Evolutionary conservation across 2,797 vertebrate species (phyloP), one percentile per base, ranked within the genome.

Genomic region (Momotus momota): DNA sequence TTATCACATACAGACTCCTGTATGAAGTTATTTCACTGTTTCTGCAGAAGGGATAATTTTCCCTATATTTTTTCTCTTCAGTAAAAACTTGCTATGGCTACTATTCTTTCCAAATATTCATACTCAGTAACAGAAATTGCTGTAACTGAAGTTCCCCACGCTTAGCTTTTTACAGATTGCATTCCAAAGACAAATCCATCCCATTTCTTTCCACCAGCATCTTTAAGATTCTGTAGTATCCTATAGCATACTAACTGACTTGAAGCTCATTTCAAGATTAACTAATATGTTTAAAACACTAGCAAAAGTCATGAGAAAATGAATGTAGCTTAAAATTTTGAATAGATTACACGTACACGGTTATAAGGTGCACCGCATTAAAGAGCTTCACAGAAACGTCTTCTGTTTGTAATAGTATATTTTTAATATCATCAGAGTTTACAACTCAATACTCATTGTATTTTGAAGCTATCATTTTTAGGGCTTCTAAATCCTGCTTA

Each of bases 301-400:
- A 88, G n/a, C 7, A 83, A 75, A 95, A 92, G 38, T 80, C 18
- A 94, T 80, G 70, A 91, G 95, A 96, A 94, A 91, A 65, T 80
- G 84, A 95, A 80, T 85, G 21, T 22, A 79, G 13, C 26, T 86
- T 95, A 95, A 97, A 94, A 94, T 88, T 97, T 96, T 92, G 17
- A 89, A 77, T 45, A 78, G 14, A 78, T 89, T 86, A 86, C 65
- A 71, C 72, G 46, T 93, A 33, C 11, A 52, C 27, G 9, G 9
- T 66, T 88, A 62, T 84, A 61, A 81, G 4, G 11, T 82, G 40
- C 18, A 71, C 10, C 61, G 7, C 15, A 51, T 33, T 93, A 91
- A 91, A 94, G 33, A 46, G 10, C 14, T 88, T 87, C 65, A 72
- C 27, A 89, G 23, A n/a, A 90, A 51, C 9, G 9, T 29, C 17